Conservation (phyloP, 2,113 vertebrate genomes). For the Megaceryle maxima region DNA sequence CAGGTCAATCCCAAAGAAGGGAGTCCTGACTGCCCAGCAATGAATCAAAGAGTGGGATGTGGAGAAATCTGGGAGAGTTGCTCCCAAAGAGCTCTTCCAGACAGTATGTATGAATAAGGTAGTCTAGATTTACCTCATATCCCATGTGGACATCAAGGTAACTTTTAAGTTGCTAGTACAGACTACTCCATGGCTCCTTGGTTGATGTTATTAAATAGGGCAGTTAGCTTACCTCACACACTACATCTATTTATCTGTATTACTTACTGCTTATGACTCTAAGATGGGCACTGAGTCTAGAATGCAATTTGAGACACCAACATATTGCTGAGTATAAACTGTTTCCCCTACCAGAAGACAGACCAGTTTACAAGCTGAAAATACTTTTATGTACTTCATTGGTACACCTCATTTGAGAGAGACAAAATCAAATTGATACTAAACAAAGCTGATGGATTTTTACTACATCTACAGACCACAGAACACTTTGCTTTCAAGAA, state of each 20-base stretch:
- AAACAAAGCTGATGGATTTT: conserved; percentile 32
- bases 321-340: not conserved
- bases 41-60: not conserved
- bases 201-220: not conserved
- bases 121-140: not conserved
- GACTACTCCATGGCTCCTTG: not conserved
- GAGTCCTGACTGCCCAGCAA: not conserved
- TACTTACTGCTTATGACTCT: not conserved
- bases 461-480: not conserved
- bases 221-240: not conserved
- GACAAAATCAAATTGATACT: conserved; percentile 18
- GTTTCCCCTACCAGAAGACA: not conserved
- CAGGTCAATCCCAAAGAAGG: not conserved
- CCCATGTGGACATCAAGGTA: not conserved
- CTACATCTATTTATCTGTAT: not conserved
- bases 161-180: not conserved
- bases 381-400: not conserved
- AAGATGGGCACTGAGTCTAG: not conserved
- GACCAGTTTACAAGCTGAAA: not conserved
- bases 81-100: not conserved
- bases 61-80: not conserved
- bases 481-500: conserved; percentile 41
- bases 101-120: not conserved
- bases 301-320: not conserved
- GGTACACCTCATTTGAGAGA: not conserved